Conservation (phyloP, 2,888 invertebrate genomes). For the Cyclophora punctaria region DNA sequence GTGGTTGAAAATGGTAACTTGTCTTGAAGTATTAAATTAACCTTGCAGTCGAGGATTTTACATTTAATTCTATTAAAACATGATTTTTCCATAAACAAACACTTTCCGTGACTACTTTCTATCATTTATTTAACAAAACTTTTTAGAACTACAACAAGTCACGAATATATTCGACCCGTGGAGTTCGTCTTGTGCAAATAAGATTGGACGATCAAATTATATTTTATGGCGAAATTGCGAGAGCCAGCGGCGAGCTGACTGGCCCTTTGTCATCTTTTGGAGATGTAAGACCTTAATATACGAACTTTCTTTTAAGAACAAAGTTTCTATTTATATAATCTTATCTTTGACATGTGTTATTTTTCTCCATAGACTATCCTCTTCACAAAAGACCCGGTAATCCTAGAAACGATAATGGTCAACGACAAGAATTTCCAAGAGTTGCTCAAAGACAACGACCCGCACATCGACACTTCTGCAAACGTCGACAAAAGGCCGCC, state of each 20-base stretch:
- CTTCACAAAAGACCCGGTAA: conserved; percentile 85
- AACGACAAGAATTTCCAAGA: conserved; percentile 61
- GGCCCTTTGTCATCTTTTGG: conserved; percentile 82
- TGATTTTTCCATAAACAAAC: too few relatives aligned
- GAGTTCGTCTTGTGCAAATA: conserved; percentile 82
- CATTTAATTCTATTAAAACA: too few relatives aligned
- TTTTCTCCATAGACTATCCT: conserved; percentile 81
- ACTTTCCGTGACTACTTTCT: not conserved
- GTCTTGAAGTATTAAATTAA: too few relatives aligned
- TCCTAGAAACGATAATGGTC: conserved; percentile 72
- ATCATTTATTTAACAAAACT: not conserved
- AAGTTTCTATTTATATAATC: not conserved
- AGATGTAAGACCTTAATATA: conserved; percentile 67
- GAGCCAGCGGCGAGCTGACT: conserved; percentile 83
- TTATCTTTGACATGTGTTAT: conserved; percentile 1
- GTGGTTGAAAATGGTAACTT: too few relatives aligned
- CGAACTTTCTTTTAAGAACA: too few relatives aligned
- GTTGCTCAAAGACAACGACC: conserved; percentile 56
- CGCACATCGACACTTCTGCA: conserved; percentile 27
- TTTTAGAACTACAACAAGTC: conserved; percentile 91
- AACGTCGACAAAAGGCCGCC: conserved; percentile 71
- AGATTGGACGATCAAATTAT: conserved; percentile 79
- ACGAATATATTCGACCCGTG: conserved; percentile 86
- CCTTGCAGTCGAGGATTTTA: too few relatives aligned
- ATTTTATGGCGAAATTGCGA: conserved; percentile 87